Evolutionary conservation across 2,888 invertebrate genomes (phyloP), one percentile per base, ranked within the genome.

Genomic region (Plagodis pulveraria): DNA sequence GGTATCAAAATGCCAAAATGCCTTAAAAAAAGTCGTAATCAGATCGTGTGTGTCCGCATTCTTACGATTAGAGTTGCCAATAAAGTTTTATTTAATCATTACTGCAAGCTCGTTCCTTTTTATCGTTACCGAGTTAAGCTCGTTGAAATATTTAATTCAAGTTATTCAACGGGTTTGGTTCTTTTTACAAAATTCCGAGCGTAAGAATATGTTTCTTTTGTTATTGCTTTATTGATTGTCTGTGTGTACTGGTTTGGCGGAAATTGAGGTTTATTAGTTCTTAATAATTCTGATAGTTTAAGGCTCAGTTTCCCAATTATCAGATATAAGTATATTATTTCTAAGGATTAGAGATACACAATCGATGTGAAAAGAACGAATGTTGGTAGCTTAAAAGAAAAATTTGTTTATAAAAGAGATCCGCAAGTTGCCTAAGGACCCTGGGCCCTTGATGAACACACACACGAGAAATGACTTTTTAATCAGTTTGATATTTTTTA

Each of bases 71-170:
- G 2, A 36, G 36, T 6, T 36, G 33, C 59, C 69, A 59, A 75
- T 76, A 74, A 76, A 75, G 63, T 74, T 75, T 77, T 74, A 75
- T 72, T 69, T 69, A 36, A 72, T 69, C 58, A 67, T 68, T 63
- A 66, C 65, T 43, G 61, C 5, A 8, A 41, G 10, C 41, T n/a
- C 9, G 61, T 56, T 57, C 61, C 62, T 70, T 76, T 76, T 77
- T 73, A 76, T 63, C 62, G 63, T 45, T 48, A 36, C 56, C 66
- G 62, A 74, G 74, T 77, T 74, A 69, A 70, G 64, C 62, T 64
- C 63, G 62, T 66, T 65, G 58, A 72, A 69, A 70, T 69, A 56
- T 66, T 66, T 60, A 58, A 66, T 10, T 34, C 10, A 5, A 56
- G 63, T 65, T 66, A 52, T 63, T 54, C 35, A 58, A 58, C 32